Evolutionary conservation across 2,797 vertebrate species (phyloP).

Genomic region (Cottoperca gobio): DNA sequence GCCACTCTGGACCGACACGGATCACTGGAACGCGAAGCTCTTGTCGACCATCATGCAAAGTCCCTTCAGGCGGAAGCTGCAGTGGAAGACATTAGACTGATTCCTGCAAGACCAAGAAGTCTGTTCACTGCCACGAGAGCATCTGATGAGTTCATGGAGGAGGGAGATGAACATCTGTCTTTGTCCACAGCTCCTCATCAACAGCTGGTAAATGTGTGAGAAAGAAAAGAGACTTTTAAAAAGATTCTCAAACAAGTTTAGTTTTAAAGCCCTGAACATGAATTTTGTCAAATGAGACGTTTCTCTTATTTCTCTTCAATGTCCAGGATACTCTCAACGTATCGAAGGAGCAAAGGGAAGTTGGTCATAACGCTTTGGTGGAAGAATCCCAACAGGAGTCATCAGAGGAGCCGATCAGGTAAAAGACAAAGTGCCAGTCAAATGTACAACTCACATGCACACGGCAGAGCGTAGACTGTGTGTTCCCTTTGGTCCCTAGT

Average conservation of each 20-base stretch:
- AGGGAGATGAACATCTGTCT: neutral
- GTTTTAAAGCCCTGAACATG: neutral
- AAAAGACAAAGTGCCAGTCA: neutral
- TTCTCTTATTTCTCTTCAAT: neutral
- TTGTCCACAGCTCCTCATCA: neutral
- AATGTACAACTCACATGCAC: neutral
- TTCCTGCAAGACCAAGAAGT: conserved; percentile 55
- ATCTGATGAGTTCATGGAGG: conserved; percentile 17
- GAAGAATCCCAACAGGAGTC: conserved; percentile 15
- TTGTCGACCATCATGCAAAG: neutral
- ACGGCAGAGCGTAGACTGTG: neutral
- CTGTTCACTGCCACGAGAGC: conserved; percentile 29
- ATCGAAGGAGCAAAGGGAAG: conserved; percentile 77
- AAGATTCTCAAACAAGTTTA: too few species aligned
- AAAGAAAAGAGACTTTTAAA: neutral
- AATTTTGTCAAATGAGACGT: neutral
- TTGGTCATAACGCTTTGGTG: conserved; percentile 26
- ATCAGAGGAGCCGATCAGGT: conserved; percentile 44
- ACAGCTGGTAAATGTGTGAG: conserved; percentile 48
- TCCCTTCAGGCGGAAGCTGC: conserved; percentile 21
- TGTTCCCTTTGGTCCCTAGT: conserved; percentile 25
- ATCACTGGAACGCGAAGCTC: conserved; percentile 3
- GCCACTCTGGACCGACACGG: neutral
- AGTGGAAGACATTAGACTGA: conserved; percentile 43
- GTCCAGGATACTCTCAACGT: conserved; percentile 75